These are phyloP conservation scores for Gopherus flavomarginatus DNA, from an alignment of 2,113 vertebrate species.

Conservation along the genomic window DNA sequence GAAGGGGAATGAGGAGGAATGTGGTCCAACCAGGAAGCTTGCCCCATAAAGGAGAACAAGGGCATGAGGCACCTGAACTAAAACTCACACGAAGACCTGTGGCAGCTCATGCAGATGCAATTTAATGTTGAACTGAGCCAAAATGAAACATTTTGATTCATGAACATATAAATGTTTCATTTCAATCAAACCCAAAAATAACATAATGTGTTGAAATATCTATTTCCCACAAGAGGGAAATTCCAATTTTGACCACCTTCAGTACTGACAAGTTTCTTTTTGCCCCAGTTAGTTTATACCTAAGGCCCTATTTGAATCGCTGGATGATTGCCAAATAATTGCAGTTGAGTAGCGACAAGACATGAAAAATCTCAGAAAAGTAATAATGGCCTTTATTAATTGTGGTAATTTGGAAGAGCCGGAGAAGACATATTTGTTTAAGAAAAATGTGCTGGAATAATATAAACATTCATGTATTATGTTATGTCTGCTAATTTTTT, in stretches of 20 bases:
- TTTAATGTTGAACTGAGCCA: neutral
- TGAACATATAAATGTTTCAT: neutral
- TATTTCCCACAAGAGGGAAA: neutral
- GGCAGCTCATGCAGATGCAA: neutral
- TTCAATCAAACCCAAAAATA: neutral
- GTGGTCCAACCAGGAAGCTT: neutral
- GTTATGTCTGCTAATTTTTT: too few species aligned
- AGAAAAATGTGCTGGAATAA: too few species aligned
- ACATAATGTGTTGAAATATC: neutral
- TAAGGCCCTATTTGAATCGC: too few species aligned
- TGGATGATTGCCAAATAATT: too few species aligned
- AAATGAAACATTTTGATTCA: neutral
- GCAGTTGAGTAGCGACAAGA: too few species aligned
- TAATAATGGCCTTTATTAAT: too few species aligned
- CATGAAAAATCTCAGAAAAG: too few species aligned
- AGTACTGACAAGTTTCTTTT: neutral
- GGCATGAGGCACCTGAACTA: neutral
- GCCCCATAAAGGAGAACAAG: neutral
- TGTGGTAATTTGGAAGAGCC: too few species aligned
- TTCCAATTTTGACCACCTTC: neutral
- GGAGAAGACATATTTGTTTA: too few species aligned
- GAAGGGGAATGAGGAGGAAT: too few species aligned
- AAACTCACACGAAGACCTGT: neutral
- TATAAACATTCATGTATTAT: too few species aligned
- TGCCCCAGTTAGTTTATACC: neutral